Percentiles rank a stretch among this genome's conserved stretches.
phyloP scores from a whole-genome alignment of 2,113 vertebrate genomes.

The Pardalotus punctatus region DNA sequence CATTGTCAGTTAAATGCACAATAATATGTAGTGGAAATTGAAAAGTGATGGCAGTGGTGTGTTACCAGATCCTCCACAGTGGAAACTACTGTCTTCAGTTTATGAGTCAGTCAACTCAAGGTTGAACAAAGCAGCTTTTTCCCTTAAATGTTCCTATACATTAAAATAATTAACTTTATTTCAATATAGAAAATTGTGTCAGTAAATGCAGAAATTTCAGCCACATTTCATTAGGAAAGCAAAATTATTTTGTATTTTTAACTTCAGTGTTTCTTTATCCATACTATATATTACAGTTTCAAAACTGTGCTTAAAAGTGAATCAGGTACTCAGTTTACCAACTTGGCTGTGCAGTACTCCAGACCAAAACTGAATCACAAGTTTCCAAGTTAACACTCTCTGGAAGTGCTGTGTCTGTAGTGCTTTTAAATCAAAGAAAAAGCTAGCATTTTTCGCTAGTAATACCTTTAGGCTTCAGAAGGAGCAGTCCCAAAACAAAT shows the following conservation, averaged over 20 bases:
- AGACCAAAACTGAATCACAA: not conserved
- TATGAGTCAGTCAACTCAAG: not conserved
- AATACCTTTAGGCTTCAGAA: not conserved
- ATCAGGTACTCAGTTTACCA: not conserved
- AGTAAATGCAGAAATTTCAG: not conserved
- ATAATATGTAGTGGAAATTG: not conserved
- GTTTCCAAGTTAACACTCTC: not conserved
- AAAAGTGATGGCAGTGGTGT: not conserved
- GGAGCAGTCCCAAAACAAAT: not conserved
- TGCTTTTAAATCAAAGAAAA: not conserved
- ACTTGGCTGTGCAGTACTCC: not conserved
- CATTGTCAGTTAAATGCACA: not conserved
- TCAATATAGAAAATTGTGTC: not conserved
- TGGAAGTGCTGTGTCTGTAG: not conserved
- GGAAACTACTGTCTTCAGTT: not conserved
- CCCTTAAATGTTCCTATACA: not conserved
- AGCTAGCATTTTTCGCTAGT: not conserved
- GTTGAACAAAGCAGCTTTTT: not conserved
- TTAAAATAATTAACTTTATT: not conserved
- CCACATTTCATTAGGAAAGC: not conserved
- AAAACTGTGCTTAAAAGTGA: not conserved
- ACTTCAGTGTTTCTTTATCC: not conserved
- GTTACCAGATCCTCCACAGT: not conserved
- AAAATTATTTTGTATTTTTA: not conserved
- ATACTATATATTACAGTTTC: not conserved